These are phyloP conservation scores for Mustela lutreola DNA, from an alignment of 2,113 vertebrate species.

Conservation along the genomic window DNA sequence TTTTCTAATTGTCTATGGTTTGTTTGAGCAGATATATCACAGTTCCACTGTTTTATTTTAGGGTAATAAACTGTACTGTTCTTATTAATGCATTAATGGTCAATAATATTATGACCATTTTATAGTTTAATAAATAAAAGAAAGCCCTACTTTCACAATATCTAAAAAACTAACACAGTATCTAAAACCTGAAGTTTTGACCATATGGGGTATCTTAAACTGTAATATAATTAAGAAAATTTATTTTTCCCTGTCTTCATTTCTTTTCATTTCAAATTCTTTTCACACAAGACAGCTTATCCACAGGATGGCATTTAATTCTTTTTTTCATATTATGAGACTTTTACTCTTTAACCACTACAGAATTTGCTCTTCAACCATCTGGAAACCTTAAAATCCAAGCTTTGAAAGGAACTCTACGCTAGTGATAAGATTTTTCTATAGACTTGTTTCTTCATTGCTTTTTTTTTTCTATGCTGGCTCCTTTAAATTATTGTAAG, in stretches of 20 bases:
- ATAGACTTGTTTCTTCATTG: slow-evolving; percentile 73
- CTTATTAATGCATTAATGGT: background rate
- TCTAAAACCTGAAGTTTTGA: background rate
- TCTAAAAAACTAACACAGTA: background rate
- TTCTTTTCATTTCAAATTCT: slow-evolving; percentile 48
- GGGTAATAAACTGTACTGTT: background rate
- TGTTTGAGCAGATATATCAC: background rate
- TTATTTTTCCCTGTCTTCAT: slow-evolving; percentile 23
- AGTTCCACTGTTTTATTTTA: background rate
- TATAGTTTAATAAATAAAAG: background rate
- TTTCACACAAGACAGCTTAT: background rate
- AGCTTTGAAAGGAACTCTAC: slow-evolving; percentile 81
- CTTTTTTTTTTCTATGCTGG: background rate
- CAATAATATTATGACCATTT: background rate
- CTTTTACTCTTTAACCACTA: slow-evolving; percentile 67
- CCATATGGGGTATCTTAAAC: background rate
- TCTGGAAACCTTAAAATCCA: slow-evolving; percentile 65
- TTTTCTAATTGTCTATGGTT: background rate
- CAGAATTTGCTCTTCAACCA: slow-evolving; percentile 66
- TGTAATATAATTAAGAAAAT: background rate
- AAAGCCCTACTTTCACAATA: background rate
- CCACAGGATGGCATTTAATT: slow-evolving; percentile 62
- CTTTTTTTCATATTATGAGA: slow-evolving; percentile 12
- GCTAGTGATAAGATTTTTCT: slow-evolving; percentile 66
- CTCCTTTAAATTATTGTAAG: slow-evolving; percentile 57